Evolutionary conservation across 2,113 vertebrate genomes (phyloP).

Genomic region (Ammodytes marinus): DNA sequence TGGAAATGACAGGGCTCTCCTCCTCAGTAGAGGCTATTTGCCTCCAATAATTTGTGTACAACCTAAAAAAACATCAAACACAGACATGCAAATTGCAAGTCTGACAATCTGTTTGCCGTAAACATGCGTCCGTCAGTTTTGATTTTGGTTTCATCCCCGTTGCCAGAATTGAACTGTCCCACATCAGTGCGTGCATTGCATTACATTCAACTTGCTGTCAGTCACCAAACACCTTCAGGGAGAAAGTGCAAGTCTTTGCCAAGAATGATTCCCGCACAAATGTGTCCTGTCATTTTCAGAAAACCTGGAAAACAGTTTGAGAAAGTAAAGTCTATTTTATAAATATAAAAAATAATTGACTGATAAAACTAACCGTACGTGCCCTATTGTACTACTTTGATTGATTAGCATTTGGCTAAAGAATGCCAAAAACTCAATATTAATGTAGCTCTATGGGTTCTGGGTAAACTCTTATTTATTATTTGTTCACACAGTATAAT

Average conservation of each 20-base stretch:
- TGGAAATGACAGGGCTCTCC: background rate
- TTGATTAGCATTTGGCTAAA: background rate
- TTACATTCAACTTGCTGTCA: conserved; percentile 43
- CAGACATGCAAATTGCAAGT: conserved; percentile 15
- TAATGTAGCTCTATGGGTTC: conserved; percentile 20
- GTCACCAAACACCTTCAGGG: conserved; percentile 45
- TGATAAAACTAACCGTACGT: background rate
- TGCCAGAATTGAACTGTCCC: conserved; percentile 50
- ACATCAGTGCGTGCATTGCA: conserved; percentile 46
- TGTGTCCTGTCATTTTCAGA: background rate
- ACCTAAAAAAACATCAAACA: conserved; percentile 26
- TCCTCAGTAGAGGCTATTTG: conserved; percentile 14
- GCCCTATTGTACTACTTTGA: background rate
- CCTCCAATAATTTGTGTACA: conserved; percentile 6
- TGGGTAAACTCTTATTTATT: conserved; percentile 7
- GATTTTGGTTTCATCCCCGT: conserved; percentile 24
- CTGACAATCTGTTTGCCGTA: conserved; percentile 19
- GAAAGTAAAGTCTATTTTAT: background rate
- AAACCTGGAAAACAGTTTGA: background rate
- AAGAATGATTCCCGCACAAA: conserved; percentile 42
- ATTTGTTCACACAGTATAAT: background rate
- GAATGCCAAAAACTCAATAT: conserved; percentile 3
- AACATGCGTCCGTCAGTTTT: conserved; percentile 42
- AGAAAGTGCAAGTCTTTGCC: conserved; percentile 6
- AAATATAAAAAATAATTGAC: background rate